Evolutionary conservation across 2,797 vertebrate species (phyloP).

Genomic region (Gymnocypris eckloni): DNA sequence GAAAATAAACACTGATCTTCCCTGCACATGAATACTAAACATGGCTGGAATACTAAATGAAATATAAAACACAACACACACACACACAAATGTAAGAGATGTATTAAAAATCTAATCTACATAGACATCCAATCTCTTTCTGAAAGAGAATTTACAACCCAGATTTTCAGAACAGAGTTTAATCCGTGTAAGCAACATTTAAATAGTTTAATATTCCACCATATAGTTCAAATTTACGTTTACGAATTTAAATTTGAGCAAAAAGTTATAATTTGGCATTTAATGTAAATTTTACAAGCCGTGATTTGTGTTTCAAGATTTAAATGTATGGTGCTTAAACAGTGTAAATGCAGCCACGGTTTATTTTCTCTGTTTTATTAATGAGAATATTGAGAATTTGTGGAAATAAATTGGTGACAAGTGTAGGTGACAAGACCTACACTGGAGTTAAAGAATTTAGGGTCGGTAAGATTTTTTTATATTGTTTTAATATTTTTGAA

Average conservation of each 20-base stretch:
- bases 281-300: background rate
- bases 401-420: no score
- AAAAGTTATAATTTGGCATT: background rate
- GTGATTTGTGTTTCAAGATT: background rate
- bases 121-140: background rate
- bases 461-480: background rate
- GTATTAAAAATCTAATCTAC: background rate
- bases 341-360: background rate
- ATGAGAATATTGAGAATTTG: background rate
- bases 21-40: background rate
- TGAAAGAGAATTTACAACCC: background rate
- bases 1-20: background rate
- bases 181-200: background rate
- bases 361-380: background rate
- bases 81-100: background rate
- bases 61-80: background rate
- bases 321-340: background rate
- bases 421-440: no score
- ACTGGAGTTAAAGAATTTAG: background rate
- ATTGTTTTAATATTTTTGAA: background rate
- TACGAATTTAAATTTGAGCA: background rate
- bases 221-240: background rate
- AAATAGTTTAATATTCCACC: background rate
- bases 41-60: background rate
- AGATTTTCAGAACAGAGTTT: background rate